Percentiles rank a stretch among this genome's conserved stretches.
Evolutionary conservation across 2,888 invertebrate species (phyloP).

Genomic region (Tipula lateralis): DNA sequence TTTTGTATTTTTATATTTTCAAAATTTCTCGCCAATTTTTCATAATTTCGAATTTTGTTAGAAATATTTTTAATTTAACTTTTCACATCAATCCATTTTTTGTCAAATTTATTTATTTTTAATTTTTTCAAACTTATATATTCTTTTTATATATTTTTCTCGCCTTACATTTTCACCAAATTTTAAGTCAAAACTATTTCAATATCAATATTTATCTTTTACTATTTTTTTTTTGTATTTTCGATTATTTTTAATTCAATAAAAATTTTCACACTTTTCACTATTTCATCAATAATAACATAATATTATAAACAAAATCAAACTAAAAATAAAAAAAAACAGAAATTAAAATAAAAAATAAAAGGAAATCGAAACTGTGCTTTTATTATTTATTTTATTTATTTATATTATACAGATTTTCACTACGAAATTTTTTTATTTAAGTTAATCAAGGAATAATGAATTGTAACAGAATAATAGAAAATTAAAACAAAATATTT

Average conservation of each 20-base stretch:
- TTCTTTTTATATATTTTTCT: neutral
- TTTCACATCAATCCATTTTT: conserved; percentile 28
- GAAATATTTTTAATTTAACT: neutral
- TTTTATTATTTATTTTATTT: conserved; percentile 27
- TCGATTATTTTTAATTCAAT: neutral
- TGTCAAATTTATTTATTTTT: neutral
- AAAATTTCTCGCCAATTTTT: conserved; percentile 20
- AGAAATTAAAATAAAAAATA: neutral
- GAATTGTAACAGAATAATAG: neutral
- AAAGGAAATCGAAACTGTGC: neutral
- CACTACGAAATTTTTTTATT: neutral
- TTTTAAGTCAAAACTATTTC: conserved; percentile 26
- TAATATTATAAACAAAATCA: neutral
- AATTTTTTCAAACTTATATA: neutral
- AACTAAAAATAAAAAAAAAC: neutral
- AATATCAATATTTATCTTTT: neutral
- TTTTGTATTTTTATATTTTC: neutral
- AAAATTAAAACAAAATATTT: conserved; percentile 26
- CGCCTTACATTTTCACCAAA: neutral
- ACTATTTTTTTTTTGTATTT: neutral
- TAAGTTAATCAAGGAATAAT: neutral
- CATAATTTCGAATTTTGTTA: conserved; percentile 26
- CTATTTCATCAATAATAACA: conserved; percentile 5
- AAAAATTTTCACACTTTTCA: conserved; percentile 2
- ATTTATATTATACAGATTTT: neutral